Evolutionary conservation across 2,797 vertebrate species (phyloP).

Genomic region (Cygnus olor): DNA sequence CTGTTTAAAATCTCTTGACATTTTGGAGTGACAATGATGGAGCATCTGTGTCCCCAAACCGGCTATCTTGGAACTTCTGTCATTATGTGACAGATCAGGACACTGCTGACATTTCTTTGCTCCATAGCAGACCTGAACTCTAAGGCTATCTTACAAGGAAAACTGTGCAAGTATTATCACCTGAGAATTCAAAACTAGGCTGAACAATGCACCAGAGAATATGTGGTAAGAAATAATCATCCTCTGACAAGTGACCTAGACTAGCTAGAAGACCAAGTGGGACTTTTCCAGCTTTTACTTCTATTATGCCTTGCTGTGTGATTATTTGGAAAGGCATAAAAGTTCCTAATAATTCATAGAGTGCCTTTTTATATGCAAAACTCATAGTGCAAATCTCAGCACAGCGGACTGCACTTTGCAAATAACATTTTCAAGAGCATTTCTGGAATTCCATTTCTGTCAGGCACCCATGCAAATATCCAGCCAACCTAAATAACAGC

Average conservation of each 20-base stretch:
- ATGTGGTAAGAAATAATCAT: background rate
- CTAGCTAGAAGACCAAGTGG: background rate
- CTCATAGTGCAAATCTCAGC: background rate
- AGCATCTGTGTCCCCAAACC: background rate
- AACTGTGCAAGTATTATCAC: background rate
- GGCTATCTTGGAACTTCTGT: background rate
- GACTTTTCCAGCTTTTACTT: background rate
- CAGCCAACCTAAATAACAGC: conserved; percentile 27
- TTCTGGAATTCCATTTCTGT: conserved; percentile 46
- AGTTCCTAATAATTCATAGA: background rate
- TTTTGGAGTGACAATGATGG: background rate
- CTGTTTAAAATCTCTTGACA: background rate
- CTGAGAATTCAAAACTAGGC: conserved; percentile 18
- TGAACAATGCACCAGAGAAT: background rate
- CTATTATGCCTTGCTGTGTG: background rate
- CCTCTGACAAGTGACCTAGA: background rate
- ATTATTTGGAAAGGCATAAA: background rate
- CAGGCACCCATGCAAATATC: background rate
- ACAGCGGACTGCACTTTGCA: background rate
- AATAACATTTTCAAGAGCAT: conserved; percentile 33
- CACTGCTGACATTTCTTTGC: background rate
- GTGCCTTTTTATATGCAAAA: background rate
- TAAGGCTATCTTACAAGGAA: background rate
- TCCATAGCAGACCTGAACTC: background rate
- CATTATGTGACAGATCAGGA: background rate